Conservation (phyloP, 2,113 vertebrate species). For the Notarius lentiginosus region DNA sequence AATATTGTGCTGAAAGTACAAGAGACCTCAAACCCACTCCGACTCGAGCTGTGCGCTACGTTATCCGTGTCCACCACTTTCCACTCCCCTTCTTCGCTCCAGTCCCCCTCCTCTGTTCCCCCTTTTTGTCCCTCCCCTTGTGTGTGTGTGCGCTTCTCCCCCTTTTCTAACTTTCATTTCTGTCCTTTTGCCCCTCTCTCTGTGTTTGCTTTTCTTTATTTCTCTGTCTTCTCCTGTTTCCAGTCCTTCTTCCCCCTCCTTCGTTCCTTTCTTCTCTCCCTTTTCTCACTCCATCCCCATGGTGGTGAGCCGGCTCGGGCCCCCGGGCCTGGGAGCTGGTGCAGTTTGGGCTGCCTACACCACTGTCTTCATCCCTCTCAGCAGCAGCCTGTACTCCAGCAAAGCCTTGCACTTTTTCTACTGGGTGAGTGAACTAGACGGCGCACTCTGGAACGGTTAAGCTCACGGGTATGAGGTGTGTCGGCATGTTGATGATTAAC, state of each 20-base stretch:
- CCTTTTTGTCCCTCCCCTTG: conserved; percentile 61
- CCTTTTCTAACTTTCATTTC: conserved; percentile 41
- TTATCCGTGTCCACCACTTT: conserved; percentile 52
- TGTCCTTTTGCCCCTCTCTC: conserved; percentile 19
- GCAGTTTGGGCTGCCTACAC: conserved; percentile 74
- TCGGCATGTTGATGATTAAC: conserved; percentile 16
- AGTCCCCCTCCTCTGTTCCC: conserved; percentile 57
- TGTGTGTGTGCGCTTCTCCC: conserved; percentile 52
- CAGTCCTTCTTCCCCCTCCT: conserved; percentile 35
- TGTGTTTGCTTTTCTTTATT: conserved; percentile 49
- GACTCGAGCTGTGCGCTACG: conserved; percentile 10
- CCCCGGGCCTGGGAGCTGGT: conserved; percentile 66
- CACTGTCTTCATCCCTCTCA: conserved; percentile 77
- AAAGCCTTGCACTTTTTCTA: conserved; percentile 77
- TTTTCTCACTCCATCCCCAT: conserved; percentile 55
- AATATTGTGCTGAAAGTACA: not conserved
- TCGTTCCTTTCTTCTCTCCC: conserved; percentile 52
- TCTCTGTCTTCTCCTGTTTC: conserved; percentile 7
- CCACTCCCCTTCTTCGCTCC: conserved; percentile 48
- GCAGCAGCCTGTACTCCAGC: conserved; percentile 74
- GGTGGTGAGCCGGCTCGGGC: conserved; percentile 71
- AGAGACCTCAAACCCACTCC: not conserved
- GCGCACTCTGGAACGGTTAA: not conserved
- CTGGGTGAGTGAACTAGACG: conserved; percentile 68
- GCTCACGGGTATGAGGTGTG: conserved; percentile 11